Base-by-base conservation (phyloP, 2,888 invertebrate genomes). In the Sphaerophoria taeniata region DNA sequence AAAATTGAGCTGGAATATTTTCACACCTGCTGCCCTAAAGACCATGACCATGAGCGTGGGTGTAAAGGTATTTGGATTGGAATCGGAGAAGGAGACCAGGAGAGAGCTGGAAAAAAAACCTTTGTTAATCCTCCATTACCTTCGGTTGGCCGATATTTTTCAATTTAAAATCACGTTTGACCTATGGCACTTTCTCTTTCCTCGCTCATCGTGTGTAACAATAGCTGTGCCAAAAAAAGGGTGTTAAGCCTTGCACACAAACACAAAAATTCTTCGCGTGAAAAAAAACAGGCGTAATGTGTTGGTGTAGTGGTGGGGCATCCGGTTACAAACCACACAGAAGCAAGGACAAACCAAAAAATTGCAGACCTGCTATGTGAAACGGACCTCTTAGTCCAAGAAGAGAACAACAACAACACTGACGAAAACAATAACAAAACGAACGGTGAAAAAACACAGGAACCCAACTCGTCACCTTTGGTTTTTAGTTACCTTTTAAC, bases 401-500 rank as follows among this genome's bases (percentile, higher is more conserved):
- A 24, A 24, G 24, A 24, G 24, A 49, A 45, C 14, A 43, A 16
- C 7, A 43, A 56, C 36, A 70, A 69, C 39, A 56, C 67, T 34
- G 49, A 49, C 33, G 24, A 51, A 67, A 67, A 34, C 16, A 34
- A 69, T 7, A 39, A 56, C 36, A 33, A 69, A 24, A 24, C 24
- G 24, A 24, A 24, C 24, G 24, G 24, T 24, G 24, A 24, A 24
- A 69, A 77, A 58, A 70, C 36, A 72, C 51, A 67, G 71, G 74
- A 74, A 71, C 61, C 74, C 60, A 49, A 45, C 63, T 77, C 63
- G 69, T 70, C 76, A 85, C 73, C 51, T 58, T 36, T 11, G 85
- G 85, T 85, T 85, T 85, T 85, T 81, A 85, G 85, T 85, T 85
- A 85, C 85, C 76, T 85, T 85, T 85, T 85, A 85, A 85, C 85